Base-by-base conservation (phyloP, 2,113 vertebrate species). In the Centropus bengalensis region DNA sequence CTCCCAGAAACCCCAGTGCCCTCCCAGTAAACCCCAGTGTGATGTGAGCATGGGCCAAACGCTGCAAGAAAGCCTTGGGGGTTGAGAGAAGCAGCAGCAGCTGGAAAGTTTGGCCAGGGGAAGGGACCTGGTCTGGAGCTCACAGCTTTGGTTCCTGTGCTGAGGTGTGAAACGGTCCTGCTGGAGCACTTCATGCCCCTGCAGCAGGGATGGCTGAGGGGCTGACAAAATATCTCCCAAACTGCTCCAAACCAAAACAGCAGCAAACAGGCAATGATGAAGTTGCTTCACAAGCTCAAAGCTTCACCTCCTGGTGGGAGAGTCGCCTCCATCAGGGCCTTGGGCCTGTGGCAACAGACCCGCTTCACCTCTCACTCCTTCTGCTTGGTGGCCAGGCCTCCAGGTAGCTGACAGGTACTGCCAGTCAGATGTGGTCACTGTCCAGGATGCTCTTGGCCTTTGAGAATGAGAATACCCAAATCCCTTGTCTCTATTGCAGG, bases 81-180 rank as follows among this genome's bases (percentile, higher is more conserved):
- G 23, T 8, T 79, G 42, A 42, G 66, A 91, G 24, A 47, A 36
- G 36, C 36, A 89, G 74, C 82, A 87, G 66, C 10, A 47, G 22
- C 19, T 55, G 22, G 69, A 56, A 70, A 73, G 33, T 4, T 2
- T 8, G 62, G 73, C 67, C 21, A 8, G 1, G 1, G 70, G 44
- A 21, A 55, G 24, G 64, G 69, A 28, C 19, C 14, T 62, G 52
- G 11, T 27, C 28, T 63, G 32, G 68, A 94, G 36, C 26, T 86
- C 22, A 2, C 28, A 64, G n/a, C 63, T 59, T 70, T 14, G 58
- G 3, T 18, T 58, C 11, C 6, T 0, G 0, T 63, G 38, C 75
- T 63, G 14, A 23, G 32, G 28, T 67, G 33, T 49, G 67, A 42
- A 71, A 28, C 0, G 1, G 22, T 30, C 6, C 42, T 75, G 56